Conservation (phyloP, 2,113 vertebrate genomes). For the Mirounga angustirostris region DNA sequence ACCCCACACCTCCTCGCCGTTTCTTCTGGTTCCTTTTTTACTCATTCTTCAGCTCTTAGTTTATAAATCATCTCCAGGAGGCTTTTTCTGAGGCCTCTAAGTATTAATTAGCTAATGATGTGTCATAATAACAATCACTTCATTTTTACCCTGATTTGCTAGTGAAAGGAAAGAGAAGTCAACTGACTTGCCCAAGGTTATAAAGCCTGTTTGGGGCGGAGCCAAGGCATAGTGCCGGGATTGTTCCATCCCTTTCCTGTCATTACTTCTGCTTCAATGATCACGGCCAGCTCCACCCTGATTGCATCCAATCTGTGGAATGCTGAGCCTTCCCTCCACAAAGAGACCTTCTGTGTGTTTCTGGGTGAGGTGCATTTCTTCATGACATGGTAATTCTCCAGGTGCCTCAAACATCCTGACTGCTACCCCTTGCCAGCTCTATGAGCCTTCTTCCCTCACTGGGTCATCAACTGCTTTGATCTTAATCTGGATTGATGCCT, state of each 20-base stretch:
- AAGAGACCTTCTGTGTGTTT: neutral
- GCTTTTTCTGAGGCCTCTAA: neutral
- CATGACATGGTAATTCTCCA: neutral
- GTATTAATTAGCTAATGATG: neutral
- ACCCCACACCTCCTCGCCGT: neutral
- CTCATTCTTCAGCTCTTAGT: neutral
- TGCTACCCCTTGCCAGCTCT: neutral
- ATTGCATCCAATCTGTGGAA: neutral
- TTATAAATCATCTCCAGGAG: neutral
- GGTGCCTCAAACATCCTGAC: neutral
- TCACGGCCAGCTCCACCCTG: neutral
- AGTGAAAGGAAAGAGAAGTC: conserved; percentile 8
- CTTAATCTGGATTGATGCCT: neutral
- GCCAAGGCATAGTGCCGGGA: neutral
- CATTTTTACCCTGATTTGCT: neutral
- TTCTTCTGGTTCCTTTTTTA: neutral
- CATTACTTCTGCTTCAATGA: neutral
- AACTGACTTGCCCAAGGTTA: neutral
- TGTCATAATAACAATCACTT: neutral
- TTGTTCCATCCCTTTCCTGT: neutral
- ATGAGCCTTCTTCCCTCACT: neutral
- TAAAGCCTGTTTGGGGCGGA: neutral
- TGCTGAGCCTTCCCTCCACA: neutral
- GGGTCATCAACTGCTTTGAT: neutral
- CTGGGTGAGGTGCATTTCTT: neutral